Percentiles rank a stretch among this genome's conserved stretches.
Conservation (phyloP, 2,113 vertebrate genomes). For the Dolichallabes microphthalmus region DNA sequence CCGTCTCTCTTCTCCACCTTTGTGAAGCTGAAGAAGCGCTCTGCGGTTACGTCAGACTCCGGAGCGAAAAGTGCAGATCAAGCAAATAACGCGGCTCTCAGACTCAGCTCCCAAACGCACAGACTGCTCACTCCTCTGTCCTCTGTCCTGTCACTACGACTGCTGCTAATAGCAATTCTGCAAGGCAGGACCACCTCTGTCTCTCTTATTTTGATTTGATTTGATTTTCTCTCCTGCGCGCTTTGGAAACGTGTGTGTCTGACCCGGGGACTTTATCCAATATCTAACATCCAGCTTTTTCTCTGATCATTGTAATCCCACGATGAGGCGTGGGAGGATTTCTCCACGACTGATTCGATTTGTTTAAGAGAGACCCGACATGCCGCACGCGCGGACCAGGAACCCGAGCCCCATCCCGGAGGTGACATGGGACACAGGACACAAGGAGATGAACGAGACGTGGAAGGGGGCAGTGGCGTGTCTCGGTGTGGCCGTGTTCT, state of each 20-base stretch:
- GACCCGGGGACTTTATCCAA: no score
- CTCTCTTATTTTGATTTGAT: no score
- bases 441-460: conserved; percentile 91
- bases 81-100: conserved; percentile 70
- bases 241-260: conserved; percentile 12
- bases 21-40: conserved; percentile 68
- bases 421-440: conserved; percentile 77
- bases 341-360: conserved; percentile 32
- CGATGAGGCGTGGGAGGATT: conserved; percentile 64
- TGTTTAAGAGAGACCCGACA: conserved; percentile 62
- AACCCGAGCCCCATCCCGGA: conserved; percentile 79
- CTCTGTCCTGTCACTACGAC: conserved; percentile 65
- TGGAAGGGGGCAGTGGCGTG: conserved; percentile 89
- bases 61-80: conserved; percentile 67
- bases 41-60: conserved; percentile 73
- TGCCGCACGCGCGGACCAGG: conserved; percentile 80
- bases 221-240: conserved; percentile 45
- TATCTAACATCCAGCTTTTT: not conserved
- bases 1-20: conserved; percentile 64
- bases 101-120: conserved; percentile 71
- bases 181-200: conserved; percentile 57
- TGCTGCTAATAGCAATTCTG: conserved; percentile 66
- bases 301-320: conserved; percentile 56
- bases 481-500: conserved; percentile 85
- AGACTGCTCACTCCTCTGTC: conserved; percentile 67